Evolutionary conservation across 2,113 vertebrate species (phyloP).

Genomic region (Pithys albifrons): DNA sequence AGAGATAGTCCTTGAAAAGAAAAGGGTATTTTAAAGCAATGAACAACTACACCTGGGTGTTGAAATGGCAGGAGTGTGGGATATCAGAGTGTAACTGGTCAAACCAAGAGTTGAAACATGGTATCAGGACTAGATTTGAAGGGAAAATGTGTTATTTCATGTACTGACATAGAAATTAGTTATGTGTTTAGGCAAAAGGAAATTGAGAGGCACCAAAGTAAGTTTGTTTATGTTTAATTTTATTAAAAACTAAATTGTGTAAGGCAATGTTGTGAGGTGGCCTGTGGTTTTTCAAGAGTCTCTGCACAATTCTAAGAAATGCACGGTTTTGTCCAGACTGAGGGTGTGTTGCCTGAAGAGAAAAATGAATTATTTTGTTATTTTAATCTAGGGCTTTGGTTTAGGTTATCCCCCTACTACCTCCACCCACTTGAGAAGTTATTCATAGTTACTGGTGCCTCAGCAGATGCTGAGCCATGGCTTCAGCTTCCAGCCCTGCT

Average conservation of each 20-base stretch:
- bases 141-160: background rate
- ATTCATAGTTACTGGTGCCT: background rate
- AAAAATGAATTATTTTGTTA: background rate
- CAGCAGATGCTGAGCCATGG: background rate
- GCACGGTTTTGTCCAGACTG: background rate
- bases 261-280: background rate
- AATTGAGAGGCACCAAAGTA: background rate
- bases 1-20: background rate
- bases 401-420: accelerated
- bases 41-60: background rate
- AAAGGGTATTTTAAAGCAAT: background rate
- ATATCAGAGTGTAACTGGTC: background rate
- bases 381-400: background rate
- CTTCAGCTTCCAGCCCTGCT: accelerated
- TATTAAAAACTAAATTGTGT: background rate
- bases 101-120: background rate
- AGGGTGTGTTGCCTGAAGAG: background rate
- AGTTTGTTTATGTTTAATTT: background rate
- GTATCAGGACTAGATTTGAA: background rate
- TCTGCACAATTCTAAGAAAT: background rate
- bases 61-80: background rate
- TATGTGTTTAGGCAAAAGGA: background rate
- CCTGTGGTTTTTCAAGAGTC: background rate
- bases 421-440: background rate
- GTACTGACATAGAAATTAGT: background rate